Conservation (phyloP, 2,888 invertebrate species). For the Cylloceria caligata region DNA sequence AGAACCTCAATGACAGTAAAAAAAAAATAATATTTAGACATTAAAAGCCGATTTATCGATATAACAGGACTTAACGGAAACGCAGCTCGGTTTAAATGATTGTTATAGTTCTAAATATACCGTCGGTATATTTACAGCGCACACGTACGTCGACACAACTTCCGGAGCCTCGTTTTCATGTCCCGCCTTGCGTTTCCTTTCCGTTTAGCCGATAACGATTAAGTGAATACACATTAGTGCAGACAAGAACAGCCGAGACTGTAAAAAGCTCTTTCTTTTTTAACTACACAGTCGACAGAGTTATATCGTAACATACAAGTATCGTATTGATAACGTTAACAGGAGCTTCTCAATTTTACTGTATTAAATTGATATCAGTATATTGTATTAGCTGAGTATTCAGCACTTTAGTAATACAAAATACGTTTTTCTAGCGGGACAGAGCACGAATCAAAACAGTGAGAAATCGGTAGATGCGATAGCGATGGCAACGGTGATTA, state of each 20-base stretch:
- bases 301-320: no score
- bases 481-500: not conserved
- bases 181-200: slow-evolving; percentile 20
- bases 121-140: not conserved
- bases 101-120: slow-evolving; percentile 8
- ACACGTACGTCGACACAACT: not conserved
- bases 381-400: no score
- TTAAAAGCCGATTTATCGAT: slow-evolving; percentile 10
- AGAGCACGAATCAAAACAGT: no score
- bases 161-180: slow-evolving; percentile 18
- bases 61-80: not conserved
- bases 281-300: not conserved
- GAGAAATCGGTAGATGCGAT: not conserved
- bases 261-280: not conserved
- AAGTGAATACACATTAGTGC: not conserved
- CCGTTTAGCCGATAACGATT: slow-evolving; percentile 13
- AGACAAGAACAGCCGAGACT: not conserved
- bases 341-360: no score
- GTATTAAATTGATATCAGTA: no score
- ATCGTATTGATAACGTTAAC: no score
- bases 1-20: not conserved
- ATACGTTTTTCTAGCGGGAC: not conserved
- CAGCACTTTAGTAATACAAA: no score
- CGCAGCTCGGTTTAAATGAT: not conserved
- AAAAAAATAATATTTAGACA: not conserved